A percentile compares a stretch with the other conserved stretches of the same genome.
Conservation (phyloP, 92 coral and sea anemone species). For the Phenganax subtilis region DNA sequence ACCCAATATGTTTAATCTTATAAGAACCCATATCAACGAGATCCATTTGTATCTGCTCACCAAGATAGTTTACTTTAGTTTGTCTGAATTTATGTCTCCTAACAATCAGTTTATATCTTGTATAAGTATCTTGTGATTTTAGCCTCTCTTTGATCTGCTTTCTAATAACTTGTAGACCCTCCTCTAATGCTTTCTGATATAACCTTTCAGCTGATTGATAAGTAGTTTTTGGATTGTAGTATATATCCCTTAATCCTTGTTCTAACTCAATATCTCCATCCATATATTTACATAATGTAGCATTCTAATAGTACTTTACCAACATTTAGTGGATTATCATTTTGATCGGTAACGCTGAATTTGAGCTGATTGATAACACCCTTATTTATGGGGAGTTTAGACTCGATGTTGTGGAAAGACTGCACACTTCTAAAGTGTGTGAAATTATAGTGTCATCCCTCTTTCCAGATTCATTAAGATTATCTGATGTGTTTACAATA, state of each 20-base stretch:
- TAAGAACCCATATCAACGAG: slow-evolving; percentile 35
- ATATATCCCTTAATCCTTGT: slow-evolving; percentile 27
- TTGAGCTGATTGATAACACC: slow-evolving; percentile 19
- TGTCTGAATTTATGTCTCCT: slow-evolving; percentile 36
- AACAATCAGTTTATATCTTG: slow-evolving; percentile 40
- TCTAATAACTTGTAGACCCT: slow-evolving; percentile 27
- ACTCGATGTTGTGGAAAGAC: slow-evolving; percentile 17
- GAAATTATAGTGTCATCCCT: slow-evolving; percentile 4
- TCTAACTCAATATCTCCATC: slow-evolving; percentile 18
- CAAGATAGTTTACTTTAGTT: slow-evolving; percentile 24
- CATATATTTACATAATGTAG: slow-evolving; percentile 26
- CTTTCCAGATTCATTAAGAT: not conserved
- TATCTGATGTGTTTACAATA: not conserved
- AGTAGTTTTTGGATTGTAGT: slow-evolving; percentile 31
- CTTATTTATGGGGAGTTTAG: slow-evolving; percentile 6
- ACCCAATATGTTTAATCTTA: slow-evolving; percentile 17
- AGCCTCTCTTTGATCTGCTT: slow-evolving; percentile 27
- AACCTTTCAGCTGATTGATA: slow-evolving; percentile 34
- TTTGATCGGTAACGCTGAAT: slow-evolving; percentile 24
- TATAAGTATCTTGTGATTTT: slow-evolving; percentile 35
- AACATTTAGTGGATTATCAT: slow-evolving; percentile 12
- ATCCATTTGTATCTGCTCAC: slow-evolving; percentile 37
- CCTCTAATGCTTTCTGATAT: slow-evolving; percentile 22
- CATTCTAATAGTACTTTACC: slow-evolving; percentile 20
- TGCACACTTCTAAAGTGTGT: slow-evolving; percentile 6